phyloP scores from a whole-genome alignment of 2,113 vertebrate genomes.

The Manacus vitellinus region DNA sequence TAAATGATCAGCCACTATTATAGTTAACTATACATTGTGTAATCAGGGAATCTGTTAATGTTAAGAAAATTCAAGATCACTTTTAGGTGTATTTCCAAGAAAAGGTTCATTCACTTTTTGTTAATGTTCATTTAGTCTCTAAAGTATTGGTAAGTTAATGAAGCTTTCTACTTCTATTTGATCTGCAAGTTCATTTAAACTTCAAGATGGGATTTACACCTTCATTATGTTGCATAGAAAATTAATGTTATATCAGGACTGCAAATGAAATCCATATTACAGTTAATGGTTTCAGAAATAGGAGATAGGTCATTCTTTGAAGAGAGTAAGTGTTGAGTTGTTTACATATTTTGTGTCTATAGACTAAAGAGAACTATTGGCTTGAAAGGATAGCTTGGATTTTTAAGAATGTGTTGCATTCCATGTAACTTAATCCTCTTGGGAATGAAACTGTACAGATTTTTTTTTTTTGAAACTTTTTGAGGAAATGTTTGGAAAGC shows the following conservation, averaged over 20 bases:
- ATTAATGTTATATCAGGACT: background rate
- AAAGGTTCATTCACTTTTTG: background rate
- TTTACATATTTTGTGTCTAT: background rate
- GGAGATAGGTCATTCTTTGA: background rate
- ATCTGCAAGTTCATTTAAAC: background rate
- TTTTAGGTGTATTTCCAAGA: background rate
- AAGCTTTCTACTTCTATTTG: background rate
- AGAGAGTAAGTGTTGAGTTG: background rate
- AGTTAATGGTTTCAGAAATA: background rate
- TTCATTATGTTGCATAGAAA: background rate
- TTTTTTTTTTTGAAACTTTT: background rate
- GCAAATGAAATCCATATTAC: background rate
- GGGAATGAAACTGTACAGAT: background rate
- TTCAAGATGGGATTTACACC: background rate
- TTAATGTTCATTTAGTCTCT: background rate
- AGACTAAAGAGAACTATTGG: background rate
- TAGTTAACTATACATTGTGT: background rate
- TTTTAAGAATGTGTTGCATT: background rate
- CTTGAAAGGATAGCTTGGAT: background rate
- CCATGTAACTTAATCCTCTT: background rate
- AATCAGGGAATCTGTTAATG: background rate
- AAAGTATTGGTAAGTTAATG: background rate
- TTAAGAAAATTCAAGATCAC: background rate
- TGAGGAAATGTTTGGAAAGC: background rate
- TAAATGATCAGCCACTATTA: background rate